phyloP scores from a whole-genome alignment of 2,888 invertebrate genomes.

The Xanthorhoe designata region DNA sequence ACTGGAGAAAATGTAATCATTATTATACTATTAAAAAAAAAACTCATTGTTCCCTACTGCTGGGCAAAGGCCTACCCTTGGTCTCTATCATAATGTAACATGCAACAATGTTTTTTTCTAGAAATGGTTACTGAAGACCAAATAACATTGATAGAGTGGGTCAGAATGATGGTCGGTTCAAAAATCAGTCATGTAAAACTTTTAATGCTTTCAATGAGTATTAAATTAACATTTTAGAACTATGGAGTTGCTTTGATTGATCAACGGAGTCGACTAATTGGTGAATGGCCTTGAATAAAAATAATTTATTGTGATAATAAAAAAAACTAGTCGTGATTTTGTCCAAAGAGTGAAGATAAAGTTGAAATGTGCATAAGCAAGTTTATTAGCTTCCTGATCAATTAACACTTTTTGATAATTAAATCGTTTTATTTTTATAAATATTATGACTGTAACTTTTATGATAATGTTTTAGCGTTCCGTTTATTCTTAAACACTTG shows the following conservation, averaged over 20 bases:
- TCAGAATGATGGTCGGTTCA: no score
- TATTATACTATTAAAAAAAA: no score
- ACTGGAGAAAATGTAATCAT: constrained; percentile 65
- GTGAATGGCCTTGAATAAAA: constrained; percentile 15
- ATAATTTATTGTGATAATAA: constrained; percentile 12
- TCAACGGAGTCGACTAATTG: neutral
- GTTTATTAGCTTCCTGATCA: constrained; percentile 23
- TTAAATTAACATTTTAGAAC: neutral
- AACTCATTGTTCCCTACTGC: no score
- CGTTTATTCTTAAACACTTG: neutral
- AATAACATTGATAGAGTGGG: no score
- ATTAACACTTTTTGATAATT: constrained; percentile 29
- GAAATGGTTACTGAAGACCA: no score
- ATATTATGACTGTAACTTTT: neutral
- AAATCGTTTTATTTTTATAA: constrained; percentile 15
- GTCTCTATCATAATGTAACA: no score
- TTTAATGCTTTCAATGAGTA: neutral
- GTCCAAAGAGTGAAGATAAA: constrained; percentile 19
- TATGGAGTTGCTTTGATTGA: neutral
- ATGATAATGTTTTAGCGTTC: neutral
- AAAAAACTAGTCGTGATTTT: constrained; percentile 21
- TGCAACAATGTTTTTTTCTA: neutral
- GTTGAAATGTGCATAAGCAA: constrained; percentile 21
- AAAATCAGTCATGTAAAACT: neutral
- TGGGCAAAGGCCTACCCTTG: no score